Conservation (phyloP, 1,140 invertebrate genomes). For the Colletes latitarsis region DNA sequence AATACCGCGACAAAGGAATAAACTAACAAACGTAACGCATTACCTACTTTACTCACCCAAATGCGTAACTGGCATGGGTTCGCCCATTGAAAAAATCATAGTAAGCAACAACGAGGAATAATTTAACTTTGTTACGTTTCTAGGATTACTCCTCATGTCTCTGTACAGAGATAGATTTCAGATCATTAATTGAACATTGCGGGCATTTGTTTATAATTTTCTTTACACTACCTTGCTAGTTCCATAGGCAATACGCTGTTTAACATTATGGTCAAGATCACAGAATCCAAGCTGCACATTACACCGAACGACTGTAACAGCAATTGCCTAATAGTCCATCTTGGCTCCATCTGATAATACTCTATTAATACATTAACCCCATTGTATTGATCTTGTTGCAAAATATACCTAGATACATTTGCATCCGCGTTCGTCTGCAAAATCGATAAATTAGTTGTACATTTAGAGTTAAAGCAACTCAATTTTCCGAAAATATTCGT, state of each 20-base stretch:
- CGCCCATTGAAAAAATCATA: constrained; percentile 93
- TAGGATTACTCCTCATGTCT: constrained; percentile 88
- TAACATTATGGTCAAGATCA: constrained; percentile 90
- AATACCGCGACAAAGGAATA: not conserved
- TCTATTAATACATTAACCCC: constrained; percentile 90
- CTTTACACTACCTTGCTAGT: constrained; percentile 84
- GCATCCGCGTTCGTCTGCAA: constrained; percentile 91
- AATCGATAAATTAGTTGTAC: constrained; percentile 44
- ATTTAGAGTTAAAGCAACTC: constrained; percentile 13
- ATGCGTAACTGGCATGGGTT: constrained; percentile 91
- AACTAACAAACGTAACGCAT: constrained; percentile 6
- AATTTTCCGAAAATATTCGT: not conserved
- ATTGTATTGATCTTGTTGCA: constrained; percentile 88
- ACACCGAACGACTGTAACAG: constrained; percentile 92
- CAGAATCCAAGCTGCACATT: constrained; percentile 91
- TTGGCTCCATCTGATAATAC: constrained; percentile 96
- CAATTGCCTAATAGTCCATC: constrained; percentile 90
- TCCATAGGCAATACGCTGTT: constrained; percentile 94
- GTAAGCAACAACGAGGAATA: constrained; percentile 90
- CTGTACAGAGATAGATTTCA: constrained; percentile 71
- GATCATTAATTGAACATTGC: constrained; percentile 17
- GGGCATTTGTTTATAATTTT: not conserved
- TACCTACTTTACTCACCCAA: constrained; percentile 83
- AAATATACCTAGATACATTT: constrained; percentile 89
- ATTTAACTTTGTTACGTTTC: constrained; percentile 86